Conservation (phyloP, 2,888 invertebrate species). For the Chymomyza caudatula region DNA sequence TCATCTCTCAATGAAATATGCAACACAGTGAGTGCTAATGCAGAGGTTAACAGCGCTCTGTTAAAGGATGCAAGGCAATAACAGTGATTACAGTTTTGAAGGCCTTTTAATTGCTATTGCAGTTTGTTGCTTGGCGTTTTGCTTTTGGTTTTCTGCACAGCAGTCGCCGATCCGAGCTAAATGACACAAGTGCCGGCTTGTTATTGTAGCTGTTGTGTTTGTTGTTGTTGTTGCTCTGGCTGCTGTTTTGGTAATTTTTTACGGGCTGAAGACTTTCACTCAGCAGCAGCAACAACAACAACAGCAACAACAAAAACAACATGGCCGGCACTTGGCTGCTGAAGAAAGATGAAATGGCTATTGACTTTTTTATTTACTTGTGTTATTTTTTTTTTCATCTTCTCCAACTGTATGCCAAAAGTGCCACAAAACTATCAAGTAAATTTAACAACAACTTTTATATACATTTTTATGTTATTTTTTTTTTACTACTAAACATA, state of each 20-base stretch:
- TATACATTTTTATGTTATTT: no score
- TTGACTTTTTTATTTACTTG: constrained; percentile 55
- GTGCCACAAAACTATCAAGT: background rate
- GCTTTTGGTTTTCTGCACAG: background rate
- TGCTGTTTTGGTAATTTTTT: constrained; percentile 11
- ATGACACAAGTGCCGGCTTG: constrained; percentile 25
- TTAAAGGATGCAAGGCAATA: background rate
- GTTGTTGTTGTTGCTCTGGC: constrained; percentile 22
- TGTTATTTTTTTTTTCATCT: background rate
- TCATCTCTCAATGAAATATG: no score
- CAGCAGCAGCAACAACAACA: constrained; percentile 8
- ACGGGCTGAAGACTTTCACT: constrained; percentile 56
- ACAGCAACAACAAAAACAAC: background rate
- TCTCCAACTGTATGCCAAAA: no score
- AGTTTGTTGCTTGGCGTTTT: background rate
- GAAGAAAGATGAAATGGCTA: constrained; percentile 60
- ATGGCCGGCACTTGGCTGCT: constrained; percentile 12
- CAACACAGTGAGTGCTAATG: no score
- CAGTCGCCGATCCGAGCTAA: constrained; percentile 6
- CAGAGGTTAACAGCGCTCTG: no score
- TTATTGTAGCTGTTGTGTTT: constrained; percentile 19
- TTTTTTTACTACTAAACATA: no score
- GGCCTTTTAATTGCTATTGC: constrained; percentile 58
- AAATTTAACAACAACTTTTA: background rate
- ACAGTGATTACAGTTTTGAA: constrained; percentile 7